phyloP scores from a whole-genome alignment of 2,888 invertebrate genomes.

The Brenthis hecate region DNA sequence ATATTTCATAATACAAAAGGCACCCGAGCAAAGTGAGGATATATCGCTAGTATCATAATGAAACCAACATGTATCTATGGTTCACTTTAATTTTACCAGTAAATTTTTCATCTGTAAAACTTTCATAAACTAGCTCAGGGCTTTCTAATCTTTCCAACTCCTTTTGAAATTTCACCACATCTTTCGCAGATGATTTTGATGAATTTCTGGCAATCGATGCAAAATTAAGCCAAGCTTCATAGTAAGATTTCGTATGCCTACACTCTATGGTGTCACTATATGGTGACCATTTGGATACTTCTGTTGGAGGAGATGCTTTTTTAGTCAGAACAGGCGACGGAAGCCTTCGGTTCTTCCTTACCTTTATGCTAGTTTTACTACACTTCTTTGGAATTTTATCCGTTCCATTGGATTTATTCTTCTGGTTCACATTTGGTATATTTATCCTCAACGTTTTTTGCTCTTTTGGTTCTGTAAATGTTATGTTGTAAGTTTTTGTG shows the following conservation, averaged over 20 bases:
- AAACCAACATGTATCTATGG: conserved; percentile 37
- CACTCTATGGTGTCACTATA: no score
- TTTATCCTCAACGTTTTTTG: conserved; percentile 48
- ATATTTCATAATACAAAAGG: no score
- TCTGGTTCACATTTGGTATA: conserved; percentile 46
- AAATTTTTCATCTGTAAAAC: conserved; percentile 56
- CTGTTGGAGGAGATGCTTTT: conserved; percentile 51
- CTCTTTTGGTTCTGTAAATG: conserved; percentile 53
- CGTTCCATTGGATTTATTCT: conserved; percentile 20
- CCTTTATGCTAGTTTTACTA: conserved; percentile 16
- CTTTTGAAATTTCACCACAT: conserved; percentile 47
- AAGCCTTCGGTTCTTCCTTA: conserved; percentile 22
- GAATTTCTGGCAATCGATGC: conserved; percentile 55
- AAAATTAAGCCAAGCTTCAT: conserved; percentile 69
- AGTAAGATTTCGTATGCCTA: conserved; percentile 61
- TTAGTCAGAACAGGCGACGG: conserved; percentile 34
- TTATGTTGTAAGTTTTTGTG: conserved; percentile 54
- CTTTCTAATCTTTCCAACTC: conserved; percentile 44
- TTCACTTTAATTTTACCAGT: conserved; percentile 61
- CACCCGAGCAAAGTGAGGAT: neutral
- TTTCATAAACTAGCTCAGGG: conserved; percentile 54
- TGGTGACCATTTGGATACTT: conserved; percentile 67
- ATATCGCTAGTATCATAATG: neutral
- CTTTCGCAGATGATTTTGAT: conserved; percentile 46
- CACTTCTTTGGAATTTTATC: conserved; percentile 25